A percentile compares a stretch with the other conserved stretches of the same genome.
Evolutionary conservation across 2,888 invertebrate genomes (phyloP).

Genomic region (Drosophila suboccidentalis): DNA sequence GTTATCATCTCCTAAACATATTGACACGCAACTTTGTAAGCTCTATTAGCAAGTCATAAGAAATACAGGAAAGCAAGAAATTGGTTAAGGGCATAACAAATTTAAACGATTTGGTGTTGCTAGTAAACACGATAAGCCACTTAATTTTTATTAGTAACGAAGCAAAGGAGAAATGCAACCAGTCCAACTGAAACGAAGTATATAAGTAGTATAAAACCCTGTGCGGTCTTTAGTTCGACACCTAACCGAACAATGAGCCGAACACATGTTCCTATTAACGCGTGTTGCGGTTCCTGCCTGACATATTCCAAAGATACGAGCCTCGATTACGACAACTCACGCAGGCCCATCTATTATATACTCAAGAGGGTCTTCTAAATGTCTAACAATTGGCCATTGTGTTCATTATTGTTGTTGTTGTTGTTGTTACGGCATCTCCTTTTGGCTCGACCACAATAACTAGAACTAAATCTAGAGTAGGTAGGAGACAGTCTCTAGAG

Average conservation of each 20-base stretch:
- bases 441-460: constrained; percentile 67
- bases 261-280: constrained; percentile 83
- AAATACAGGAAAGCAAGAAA: constrained; percentile 33
- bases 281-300: constrained; percentile 69
- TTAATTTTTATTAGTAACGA: constrained; percentile 64
- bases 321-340: constrained; percentile 21
- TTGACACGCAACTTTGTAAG: constrained; percentile 32
- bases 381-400: constrained; percentile 74
- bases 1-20: constrained; percentile 23
- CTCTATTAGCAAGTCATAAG: constrained; percentile 17
- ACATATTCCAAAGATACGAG: constrained; percentile 36
- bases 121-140: constrained; percentile 71
- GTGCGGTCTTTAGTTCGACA: constrained; percentile 47
- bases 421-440: constrained; percentile 43
- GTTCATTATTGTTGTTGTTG: constrained; percentile 45
- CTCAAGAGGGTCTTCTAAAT: constrained; percentile 47
- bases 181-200: neutral
- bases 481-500: constrained; percentile 27
- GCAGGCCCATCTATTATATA: constrained; percentile 61
- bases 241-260: constrained; percentile 34
- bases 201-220: constrained; percentile 19
- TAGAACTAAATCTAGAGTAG: constrained; percentile 24
- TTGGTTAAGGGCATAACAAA: constrained; percentile 57
- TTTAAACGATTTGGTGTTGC: constrained; percentile 52
- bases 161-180: constrained; percentile 1